phyloP scores from a whole-genome alignment of 2,888 invertebrate species.

The Noctua pronuba region DNA sequence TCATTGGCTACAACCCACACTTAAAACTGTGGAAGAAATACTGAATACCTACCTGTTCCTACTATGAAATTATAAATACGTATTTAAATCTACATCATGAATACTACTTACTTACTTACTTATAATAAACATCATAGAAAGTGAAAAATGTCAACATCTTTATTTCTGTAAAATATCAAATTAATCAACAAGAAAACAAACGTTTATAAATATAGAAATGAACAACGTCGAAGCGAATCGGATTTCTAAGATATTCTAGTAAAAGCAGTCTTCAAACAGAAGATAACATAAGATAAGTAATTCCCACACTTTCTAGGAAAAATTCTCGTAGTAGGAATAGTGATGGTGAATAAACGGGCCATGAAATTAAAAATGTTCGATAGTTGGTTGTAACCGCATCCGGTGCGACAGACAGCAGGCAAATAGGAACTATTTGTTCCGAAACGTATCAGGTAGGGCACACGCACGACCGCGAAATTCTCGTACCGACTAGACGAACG shows the following conservation, averaged over 20 bases:
- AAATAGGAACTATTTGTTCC: constrained; percentile 84
- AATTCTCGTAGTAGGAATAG: constrained; percentile 53
- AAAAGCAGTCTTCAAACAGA: constrained; percentile 16
- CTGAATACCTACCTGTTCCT: too few species aligned
- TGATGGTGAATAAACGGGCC: constrained; percentile 79
- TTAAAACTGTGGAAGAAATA: too few species aligned
- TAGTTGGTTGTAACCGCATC: constrained; percentile 71
- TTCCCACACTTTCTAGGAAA: not conserved
- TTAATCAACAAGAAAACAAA: constrained; percentile 1
- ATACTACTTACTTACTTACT: too few species aligned
- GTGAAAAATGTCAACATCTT: not conserved
- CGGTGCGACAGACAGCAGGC: constrained; percentile 79
- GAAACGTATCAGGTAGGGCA: constrained; percentile 75
- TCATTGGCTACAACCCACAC: too few species aligned
- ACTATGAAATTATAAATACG: constrained; percentile 80
- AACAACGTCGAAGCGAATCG: not conserved
- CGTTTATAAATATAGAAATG: not conserved
- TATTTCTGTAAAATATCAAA: not conserved
- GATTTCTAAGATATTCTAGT: not conserved
- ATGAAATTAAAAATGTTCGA: constrained; percentile 87
- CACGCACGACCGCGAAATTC: constrained; percentile 58
- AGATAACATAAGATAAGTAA: not conserved
- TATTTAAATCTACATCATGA: constrained; percentile 20
- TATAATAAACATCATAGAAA: not conserved
- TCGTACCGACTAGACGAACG: constrained; percentile 33